Base-by-base conservation (phyloP, 2,888 invertebrate species). In the Cantharis rufa region DNA sequence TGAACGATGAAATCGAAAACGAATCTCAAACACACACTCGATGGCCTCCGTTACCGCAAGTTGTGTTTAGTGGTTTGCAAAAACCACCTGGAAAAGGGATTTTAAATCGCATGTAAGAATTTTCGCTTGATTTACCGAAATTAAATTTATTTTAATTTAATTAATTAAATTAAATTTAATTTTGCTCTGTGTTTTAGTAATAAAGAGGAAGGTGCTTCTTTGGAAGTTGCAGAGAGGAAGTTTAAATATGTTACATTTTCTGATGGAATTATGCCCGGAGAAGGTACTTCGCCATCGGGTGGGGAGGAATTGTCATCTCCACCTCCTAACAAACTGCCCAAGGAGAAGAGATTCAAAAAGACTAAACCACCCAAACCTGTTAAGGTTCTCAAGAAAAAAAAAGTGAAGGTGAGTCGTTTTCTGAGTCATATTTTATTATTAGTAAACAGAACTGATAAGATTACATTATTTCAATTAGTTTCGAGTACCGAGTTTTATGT, bases 261-360 rank as follows among this genome's bases (percentile, higher is more conserved):
- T 3, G 92, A 92, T 84, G 92, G 92, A 3, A 87, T 92, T 15
- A 88, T 88, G 76, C 92, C 92, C 0, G 92, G 91, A 0, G 91
- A 91, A 81, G 91, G 91, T 1, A 91, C 90, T 1, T 90, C 90
- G 74, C 90, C 91, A 0, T 91, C 90, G 27, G 91, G 90, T 1
- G 90, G 90, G 2, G 91, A 92, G 82, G 92, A 92, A 77, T 89
- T 91, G 82, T 89, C 90, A 0, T 92, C 92, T 1, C 91, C 92
- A 1, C 92, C 92, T 2, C 92, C 86, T 9, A 85, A 86, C 48
- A 90, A 89, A 79, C 84, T 89, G 66, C 88, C 90, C 13, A 91
- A 91, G 79, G 90, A 91, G 80, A 91, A 90, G 72, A 84, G 88
- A 61, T 88, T 85, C 76, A 90, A 89, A 76, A 89, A 89, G 72